Conservation (phyloP, 1,140 invertebrate species). For the Oryctes rhinoceros region DNA sequence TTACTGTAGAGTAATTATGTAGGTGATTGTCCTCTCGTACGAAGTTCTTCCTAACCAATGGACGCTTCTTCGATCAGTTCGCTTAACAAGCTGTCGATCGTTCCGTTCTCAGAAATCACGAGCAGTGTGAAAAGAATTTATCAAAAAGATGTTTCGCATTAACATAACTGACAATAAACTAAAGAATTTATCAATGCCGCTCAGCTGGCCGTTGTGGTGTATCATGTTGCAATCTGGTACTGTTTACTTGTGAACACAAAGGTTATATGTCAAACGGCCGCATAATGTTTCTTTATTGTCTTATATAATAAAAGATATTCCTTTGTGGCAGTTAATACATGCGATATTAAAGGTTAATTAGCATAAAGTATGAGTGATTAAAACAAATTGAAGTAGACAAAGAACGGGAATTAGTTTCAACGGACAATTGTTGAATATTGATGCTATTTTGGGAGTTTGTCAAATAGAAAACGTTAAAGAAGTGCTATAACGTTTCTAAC, state of each 20-base stretch:
- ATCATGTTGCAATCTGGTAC: neutral
- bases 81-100: no score
- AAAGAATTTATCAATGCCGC: neutral
- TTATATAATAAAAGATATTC: constrained; percentile 19
- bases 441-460: neutral
- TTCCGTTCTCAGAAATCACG: neutral
- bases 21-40: no score
- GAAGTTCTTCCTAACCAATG: no score
- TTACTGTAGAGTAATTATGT: no score
- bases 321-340: neutral
- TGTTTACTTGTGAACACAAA: neutral
- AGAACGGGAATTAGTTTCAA: no score
- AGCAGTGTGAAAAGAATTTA: neutral
- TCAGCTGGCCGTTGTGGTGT: neutral
- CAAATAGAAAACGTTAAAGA: neutral
- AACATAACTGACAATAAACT: neutral
- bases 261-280: neutral
- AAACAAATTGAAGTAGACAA: no score
- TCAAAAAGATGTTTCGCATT: neutral
- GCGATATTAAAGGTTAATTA: constrained; percentile 11
- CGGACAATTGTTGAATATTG: no score
- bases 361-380: neutral
- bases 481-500: no score
- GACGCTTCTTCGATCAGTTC: no score
- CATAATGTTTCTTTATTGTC: neutral